A percentile compares a stretch with the other conserved stretches of the same genome.
Conservation (phyloP, 2,888 invertebrate species). For the Protodeltote pygarga region DNA sequence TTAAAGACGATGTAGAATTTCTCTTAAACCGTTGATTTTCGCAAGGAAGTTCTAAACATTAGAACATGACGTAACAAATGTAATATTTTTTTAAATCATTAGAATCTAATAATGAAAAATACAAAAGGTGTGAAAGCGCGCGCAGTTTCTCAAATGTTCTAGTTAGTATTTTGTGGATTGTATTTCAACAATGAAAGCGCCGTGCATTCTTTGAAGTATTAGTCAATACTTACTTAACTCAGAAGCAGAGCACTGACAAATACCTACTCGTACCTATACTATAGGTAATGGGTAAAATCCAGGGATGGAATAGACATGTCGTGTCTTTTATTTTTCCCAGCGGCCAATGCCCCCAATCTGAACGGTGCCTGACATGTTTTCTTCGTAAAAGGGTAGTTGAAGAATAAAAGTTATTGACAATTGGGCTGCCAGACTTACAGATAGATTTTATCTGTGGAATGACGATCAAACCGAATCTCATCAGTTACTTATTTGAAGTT, state of each 20-base stretch:
- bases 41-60: too few species aligned
- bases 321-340: constrained; percentile 26
- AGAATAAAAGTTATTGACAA: constrained; percentile 39
- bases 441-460: constrained; percentile 12
- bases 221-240: constrained; percentile 11
- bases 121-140: background rate
- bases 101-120: too few species aligned
- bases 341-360: constrained; percentile 21
- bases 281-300: constrained; percentile 6
- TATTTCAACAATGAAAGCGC: background rate
- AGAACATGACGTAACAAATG: too few species aligned
- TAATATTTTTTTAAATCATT: too few species aligned
- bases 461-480: constrained; percentile 16
- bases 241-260: too few species aligned
- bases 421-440: constrained; percentile 9
- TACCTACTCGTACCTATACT: constrained; percentile 10
- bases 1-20: too few species aligned
- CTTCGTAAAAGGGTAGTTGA: constrained; percentile 25
- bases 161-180: constrained; percentile 1
- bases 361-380: constrained; percentile 33
- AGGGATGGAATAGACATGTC: constrained; percentile 19
- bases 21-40: too few species aligned
- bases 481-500: constrained; percentile 14
- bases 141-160: background rate
- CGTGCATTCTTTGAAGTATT: constrained; percentile 20